Evolutionary conservation across 2,888 invertebrate species (phyloP), one percentile per base, ranked within the genome.

Genomic region (Scaptomyza polygonia): DNA sequence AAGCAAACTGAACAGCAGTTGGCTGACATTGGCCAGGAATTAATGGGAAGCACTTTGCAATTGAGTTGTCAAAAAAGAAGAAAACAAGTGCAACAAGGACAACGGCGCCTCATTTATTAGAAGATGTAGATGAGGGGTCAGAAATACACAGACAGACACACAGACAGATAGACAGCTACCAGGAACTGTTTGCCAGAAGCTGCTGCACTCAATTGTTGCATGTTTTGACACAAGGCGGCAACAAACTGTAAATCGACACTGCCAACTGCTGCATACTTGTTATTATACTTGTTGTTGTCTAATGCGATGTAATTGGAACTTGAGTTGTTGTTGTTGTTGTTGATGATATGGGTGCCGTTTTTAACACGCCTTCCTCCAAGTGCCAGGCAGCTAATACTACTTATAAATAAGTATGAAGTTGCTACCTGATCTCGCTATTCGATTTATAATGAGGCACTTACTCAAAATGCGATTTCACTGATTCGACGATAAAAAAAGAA

Each of bases 31-130:
- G 40, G 1, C 39, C n/a, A 12, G 61, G 16, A 79, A 79, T 80
- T 79, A 85, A 85, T 85, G 85, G 53, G 79, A 79, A 82, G 58
- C 77, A 67, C 83, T 79, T 82, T 72, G 69, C 79, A 77, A 80
- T 77, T 73, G 80, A 86, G 79, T 68, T 86, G 80, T 86, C 77
- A 81, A 73, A 67, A 7, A 21, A 7, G 1, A 14, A 11, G 16
- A 14, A 32, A 44, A 29, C 54, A 25, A 34, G 34, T 34, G 34
- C 34, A 12, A n/a, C 18, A 36, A 40, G 71, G 58, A 63, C 58
- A 54, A 49, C 49, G 71, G 72, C 65, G 58, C 65, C 76, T 56
- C 14, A 12, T 29, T 47, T 16, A 9, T 16, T 2, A 29, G 2
- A 45, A 76, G 67, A 30, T 53, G 48, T 45, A 51, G 56, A 52